A percentile compares a stretch with the other conserved stretches of the same genome.
Evolutionary conservation across 2,797 vertebrate genomes (phyloP).

Genomic region (Eulemur rubriventer): DNA sequence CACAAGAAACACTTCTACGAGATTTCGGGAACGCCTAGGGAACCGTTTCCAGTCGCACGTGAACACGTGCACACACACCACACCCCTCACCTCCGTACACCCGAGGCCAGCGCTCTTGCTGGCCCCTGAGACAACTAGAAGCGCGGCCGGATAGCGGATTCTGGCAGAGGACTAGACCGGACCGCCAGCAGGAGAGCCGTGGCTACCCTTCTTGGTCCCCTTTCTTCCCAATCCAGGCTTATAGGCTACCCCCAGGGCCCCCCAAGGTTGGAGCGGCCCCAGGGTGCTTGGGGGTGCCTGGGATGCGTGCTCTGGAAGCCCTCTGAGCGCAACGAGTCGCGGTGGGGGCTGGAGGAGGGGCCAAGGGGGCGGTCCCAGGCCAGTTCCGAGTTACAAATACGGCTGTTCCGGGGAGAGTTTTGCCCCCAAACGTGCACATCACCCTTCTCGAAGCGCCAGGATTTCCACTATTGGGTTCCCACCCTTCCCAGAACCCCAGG

Average conservation of each 20-base stretch:
- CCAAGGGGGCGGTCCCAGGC: conserved; percentile 55
- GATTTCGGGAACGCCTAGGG: conserved; percentile 10
- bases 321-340: accelerated
- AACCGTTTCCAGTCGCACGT: not conserved
- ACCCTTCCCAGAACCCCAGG: not conserved
- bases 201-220: not conserved
- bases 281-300: not conserved
- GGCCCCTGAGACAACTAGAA: not conserved
- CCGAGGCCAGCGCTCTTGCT: accelerated
- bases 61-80: not conserved
- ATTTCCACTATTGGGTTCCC: not conserved
- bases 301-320: not conserved
- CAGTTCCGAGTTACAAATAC: conserved; percentile 23
- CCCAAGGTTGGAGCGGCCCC: not conserved
- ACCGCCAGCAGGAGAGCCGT: not conserved
- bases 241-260: not conserved
- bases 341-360: conserved; percentile 47
- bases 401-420: not conserved
- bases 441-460: not conserved
- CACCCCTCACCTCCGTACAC: not conserved
- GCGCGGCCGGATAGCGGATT: not conserved
- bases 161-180: not conserved
- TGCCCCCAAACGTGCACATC: not conserved
- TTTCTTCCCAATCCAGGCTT: not conserved
- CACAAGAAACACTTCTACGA: not conserved